Conservation (phyloP, 2,797 vertebrate species). For the Bradypodion ventrale region DNA sequence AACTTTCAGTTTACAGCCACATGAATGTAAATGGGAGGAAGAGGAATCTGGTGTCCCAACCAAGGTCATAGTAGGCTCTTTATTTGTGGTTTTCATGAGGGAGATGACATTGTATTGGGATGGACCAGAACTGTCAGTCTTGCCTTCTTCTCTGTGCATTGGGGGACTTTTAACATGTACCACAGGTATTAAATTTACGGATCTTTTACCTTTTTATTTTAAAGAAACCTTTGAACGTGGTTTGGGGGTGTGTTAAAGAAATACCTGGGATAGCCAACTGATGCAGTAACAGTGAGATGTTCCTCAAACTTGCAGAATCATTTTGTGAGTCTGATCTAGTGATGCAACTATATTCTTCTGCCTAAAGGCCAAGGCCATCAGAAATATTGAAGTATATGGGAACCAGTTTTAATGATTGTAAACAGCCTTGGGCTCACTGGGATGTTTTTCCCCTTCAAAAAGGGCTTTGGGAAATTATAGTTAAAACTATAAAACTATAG, state of each 20-base stretch:
- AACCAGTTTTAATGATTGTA: not conserved
- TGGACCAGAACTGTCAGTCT: not conserved
- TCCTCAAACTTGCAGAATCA: not conserved
- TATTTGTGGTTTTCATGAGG: not conserved
- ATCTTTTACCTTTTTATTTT: too few relatives aligned
- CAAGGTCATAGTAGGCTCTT: not conserved
- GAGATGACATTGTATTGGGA: not conserved
- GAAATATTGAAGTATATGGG: not conserved
- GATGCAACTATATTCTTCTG: not conserved
- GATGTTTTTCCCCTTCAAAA: not conserved
- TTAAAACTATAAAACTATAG: conserved; percentile 5
- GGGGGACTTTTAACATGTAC: not conserved
- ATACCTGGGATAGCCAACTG: too few relatives aligned
- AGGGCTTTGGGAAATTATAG: too few relatives aligned
- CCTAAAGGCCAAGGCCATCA: not conserved
- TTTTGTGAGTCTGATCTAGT: not conserved
- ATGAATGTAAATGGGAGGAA: too few relatives aligned
- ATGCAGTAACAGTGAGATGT: not conserved
- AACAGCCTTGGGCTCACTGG: not conserved
- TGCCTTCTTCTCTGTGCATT: too few relatives aligned
- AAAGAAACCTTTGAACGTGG: not conserved
- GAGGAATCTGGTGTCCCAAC: not conserved
- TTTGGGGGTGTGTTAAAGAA: not conserved
- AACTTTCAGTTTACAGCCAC: not conserved
- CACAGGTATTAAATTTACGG: not conserved